Evolutionary conservation across 1,140 invertebrate species (phyloP), one percentile per base, ranked within the genome.

Genomic region (Drosophila triauraria): DNA sequence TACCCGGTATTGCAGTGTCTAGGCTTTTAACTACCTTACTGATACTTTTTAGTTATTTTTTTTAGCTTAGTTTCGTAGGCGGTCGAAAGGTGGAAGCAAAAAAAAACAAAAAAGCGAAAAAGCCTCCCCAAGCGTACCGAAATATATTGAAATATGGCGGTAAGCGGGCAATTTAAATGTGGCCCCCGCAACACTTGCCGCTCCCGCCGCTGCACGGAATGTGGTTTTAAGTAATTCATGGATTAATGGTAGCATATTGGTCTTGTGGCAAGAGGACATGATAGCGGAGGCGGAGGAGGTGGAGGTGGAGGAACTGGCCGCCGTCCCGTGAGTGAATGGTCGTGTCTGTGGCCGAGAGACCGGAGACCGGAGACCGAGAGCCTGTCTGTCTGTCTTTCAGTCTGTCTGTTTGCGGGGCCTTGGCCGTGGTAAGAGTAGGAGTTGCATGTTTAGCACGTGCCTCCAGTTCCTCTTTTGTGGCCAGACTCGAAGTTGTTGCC

Each of bases 111-210:
- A 30, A 30, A 6, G 6, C 27, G 25, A 25, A 42, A 25, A 35
- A 30, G 50, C 7, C 51, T 27, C 13, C 46, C 17, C 38, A 15
- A 71, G n/a, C 20, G 23, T 32, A 64, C 72, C 81, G 32, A 56
- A 78, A 88, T 88, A 87, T 88, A 88, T 88, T 88, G 84, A 90
- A 90, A 90, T 90, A 90, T 90, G 85, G 82, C 87, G 85, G 85
- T 90, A 90, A 91, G 79, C 85, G 85, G 64, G 86, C 85, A 91
- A 88, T 88, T 88, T 88, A 88, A 88, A 88, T 88, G 84, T 63
- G 77, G 61, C 64, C 84, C 75, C 54, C 53, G 12, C 68, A n/a
- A 23, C 48, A 30, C 47, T 25, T 38, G 59, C 65, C 51, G 27
- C 67, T 27, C 50, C 42, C 54, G 15, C 58, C n/a, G 80, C 50